phyloP scores from a whole-genome alignment of 1,140 invertebrate species.

The Macrobrachium rosenbergii region DNA sequence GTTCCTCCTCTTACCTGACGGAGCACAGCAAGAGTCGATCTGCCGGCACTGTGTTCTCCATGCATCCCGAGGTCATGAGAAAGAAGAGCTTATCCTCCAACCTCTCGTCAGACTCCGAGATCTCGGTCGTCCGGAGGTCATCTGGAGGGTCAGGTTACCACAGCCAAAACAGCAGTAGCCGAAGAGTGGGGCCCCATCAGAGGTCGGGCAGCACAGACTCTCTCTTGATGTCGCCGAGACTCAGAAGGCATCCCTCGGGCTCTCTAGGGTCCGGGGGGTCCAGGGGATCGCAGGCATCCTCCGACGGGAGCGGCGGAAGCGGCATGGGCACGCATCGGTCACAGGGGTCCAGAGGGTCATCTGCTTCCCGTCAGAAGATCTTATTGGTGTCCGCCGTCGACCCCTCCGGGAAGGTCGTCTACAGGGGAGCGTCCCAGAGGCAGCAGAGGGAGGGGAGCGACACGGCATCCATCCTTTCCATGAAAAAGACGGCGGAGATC shows the following conservation, averaged over 20 bases:
- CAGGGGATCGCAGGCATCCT: conserved; percentile 33
- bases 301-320: conserved; percentile 34
- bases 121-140: conserved; percentile 19
- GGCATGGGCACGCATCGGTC: conserved; percentile 40
- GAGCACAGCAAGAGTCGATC: conserved; percentile 55
- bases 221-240: conserved; percentile 39
- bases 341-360: conserved; percentile 67
- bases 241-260: conserved; percentile 49
- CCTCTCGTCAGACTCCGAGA: conserved; percentile 42
- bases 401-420: conserved; percentile 72
- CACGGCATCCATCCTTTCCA: conserved; percentile 75
- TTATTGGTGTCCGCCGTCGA: conserved; percentile 75
- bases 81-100: conserved; percentile 47
- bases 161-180: conserved; percentile 20
- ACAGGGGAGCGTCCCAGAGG: conserved; percentile 66
- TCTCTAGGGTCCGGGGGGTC: conserved; percentile 54
- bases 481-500: conserved; percentile 90
- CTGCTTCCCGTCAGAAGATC: conserved; percentile 67
- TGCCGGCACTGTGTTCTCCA: conserved; percentile 44
- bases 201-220: conserved; percentile 42
- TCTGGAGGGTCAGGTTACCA: conserved; percentile 21
- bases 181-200: conserved; percentile 2
- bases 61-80: conserved; percentile 45
- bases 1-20: conserved; percentile 43
- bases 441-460: conserved; percentile 47